Conservation (phyloP, 2,797 vertebrate species). For the Thunnus albacares region DNA sequence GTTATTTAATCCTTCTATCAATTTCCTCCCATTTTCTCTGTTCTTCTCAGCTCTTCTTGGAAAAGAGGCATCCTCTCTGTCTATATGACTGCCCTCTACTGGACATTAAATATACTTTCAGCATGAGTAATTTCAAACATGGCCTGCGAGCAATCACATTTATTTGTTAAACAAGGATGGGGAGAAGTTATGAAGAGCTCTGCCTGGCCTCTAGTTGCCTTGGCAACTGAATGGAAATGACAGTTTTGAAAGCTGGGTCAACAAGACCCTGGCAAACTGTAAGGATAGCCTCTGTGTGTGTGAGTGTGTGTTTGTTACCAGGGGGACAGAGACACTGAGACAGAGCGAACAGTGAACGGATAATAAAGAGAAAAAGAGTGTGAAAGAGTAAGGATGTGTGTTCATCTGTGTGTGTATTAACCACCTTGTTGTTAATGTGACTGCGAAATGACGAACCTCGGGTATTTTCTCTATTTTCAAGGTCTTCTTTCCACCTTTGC, state of each 20-base stretch:
- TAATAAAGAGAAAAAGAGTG: not conserved
- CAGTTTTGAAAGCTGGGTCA: slow-evolving; percentile 56
- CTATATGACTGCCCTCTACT: slow-evolving; percentile 47
- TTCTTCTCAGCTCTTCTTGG: not conserved
- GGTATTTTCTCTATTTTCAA: slow-evolving; percentile 8
- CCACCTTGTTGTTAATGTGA: slow-evolving; percentile 3
- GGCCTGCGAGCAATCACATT: slow-evolving; percentile 21
- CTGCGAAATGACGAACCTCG: not conserved
- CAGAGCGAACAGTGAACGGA: slow-evolving; percentile 8
- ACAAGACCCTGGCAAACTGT: slow-evolving; percentile 28
- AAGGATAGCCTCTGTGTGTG: not conserved
- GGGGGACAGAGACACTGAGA: slow-evolving; percentile 1
- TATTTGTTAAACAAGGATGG: slow-evolving; percentile 49
- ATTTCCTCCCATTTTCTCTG: not conserved
- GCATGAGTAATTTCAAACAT: slow-evolving; percentile 14
- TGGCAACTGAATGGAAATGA: slow-evolving; percentile 58
- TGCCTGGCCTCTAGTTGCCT: slow-evolving; percentile 49
- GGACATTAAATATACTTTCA: slow-evolving; percentile 27
- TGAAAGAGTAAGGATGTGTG: not conserved
- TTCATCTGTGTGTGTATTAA: not conserved
- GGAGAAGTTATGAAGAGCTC: slow-evolving; percentile 48
- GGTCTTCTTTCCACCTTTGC: not conserved
- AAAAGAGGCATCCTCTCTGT: not conserved
- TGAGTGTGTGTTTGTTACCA: slow-evolving; percentile 2
- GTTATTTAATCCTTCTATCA: not conserved